These are phyloP conservation scores for Puntigrus tetrazona DNA, from an alignment of 2,113 vertebrate species.

Conservation along the genomic window DNA sequence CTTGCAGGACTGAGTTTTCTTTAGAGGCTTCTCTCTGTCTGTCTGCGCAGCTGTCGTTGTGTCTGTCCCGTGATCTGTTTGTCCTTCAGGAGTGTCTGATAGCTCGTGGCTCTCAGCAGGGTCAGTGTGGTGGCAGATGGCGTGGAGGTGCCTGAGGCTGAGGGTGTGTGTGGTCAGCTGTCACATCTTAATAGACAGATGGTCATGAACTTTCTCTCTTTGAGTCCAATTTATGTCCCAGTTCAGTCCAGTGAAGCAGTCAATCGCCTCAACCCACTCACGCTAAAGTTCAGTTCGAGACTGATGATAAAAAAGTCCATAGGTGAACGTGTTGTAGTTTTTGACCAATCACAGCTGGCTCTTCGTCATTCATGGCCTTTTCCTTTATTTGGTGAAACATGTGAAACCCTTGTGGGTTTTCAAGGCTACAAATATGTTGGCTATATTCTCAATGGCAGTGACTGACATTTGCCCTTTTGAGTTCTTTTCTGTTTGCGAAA, in stretches of 20 bases:
- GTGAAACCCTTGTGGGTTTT: not conserved
- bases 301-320: not conserved
- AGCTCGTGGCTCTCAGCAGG: constrained; percentile 45
- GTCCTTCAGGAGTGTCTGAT: constrained; percentile 48
- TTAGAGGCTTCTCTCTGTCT: constrained; percentile 47
- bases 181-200: constrained; percentile 53
- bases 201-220: constrained; percentile 44
- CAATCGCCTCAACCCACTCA: not conserved
- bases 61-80: constrained; percentile 53
- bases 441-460: not conserved
- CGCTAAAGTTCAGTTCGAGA: not conserved
- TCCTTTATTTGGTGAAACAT: not conserved
- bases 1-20: constrained; percentile 47
- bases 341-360: not conserved
- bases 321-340: not conserved
- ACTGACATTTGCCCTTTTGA: not conserved
- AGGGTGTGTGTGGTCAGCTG: constrained; percentile 44
- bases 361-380: not conserved
- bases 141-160: constrained; percentile 34
- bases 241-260: constrained; percentile 10
- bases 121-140: constrained; percentile 51
- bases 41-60: constrained; percentile 53
- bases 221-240: not conserved
- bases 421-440: not conserved
- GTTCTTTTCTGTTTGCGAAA: not conserved